These are phyloP conservation scores for Sigmodon hispidus DNA, from an alignment of 2,113 vertebrate genomes.

Conservation along the genomic window DNA sequence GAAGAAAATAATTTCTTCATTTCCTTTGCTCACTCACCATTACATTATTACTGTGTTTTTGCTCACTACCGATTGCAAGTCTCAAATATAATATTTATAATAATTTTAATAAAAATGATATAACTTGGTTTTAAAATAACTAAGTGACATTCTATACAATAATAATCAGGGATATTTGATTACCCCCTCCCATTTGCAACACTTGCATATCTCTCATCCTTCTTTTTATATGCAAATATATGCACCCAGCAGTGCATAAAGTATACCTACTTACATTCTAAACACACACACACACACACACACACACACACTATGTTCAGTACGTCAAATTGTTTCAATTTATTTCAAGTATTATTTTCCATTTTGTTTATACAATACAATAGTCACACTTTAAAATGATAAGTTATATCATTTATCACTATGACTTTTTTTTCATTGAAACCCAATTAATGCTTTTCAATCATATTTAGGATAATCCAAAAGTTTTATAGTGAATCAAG, in stretches of 20 bases:
- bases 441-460: background rate
- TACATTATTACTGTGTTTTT: background rate
- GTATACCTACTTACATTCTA: background rate
- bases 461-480: background rate
- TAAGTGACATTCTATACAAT: background rate
- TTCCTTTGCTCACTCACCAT: background rate
- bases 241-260: background rate
- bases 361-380: background rate
- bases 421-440: background rate
- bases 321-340: background rate
- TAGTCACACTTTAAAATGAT: background rate
- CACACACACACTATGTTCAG: background rate
- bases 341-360: background rate
- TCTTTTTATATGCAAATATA: background rate
- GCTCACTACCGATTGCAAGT: background rate
- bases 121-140: background rate
- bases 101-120: background rate
- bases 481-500: background rate
- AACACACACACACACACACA: no score
- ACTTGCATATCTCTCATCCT: background rate
- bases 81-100: background rate
- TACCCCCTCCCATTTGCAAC: background rate
- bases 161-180: background rate
- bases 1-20: background rate
- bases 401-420: background rate